A percentile compares a stretch with the other conserved stretches of the same genome.
phyloP scores from a whole-genome alignment of 2,113 vertebrate genomes.

The Oplegnathus fasciatus region DNA sequence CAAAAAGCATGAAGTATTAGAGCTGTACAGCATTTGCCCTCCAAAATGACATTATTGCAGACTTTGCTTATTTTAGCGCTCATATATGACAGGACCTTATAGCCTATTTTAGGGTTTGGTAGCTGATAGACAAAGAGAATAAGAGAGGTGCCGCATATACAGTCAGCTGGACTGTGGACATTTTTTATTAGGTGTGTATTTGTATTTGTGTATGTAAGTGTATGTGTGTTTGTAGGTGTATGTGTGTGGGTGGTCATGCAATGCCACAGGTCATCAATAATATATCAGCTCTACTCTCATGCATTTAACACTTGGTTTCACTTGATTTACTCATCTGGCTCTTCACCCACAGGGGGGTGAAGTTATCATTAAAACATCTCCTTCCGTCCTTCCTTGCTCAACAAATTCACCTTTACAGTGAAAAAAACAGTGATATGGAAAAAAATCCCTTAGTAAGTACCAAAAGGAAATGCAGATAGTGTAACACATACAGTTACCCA shows the following conservation, averaged over 20 bases:
- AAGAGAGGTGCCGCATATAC: background rate
- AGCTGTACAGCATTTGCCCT: background rate
- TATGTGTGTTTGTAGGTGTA: background rate
- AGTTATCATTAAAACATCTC: constrained; percentile 74
- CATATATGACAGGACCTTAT: background rate
- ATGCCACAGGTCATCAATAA: constrained; percentile 73
- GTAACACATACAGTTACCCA: constrained; percentile 10
- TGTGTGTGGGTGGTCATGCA: constrained; percentile 56
- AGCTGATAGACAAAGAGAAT: constrained; percentile 13
- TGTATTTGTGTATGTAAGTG: background rate
- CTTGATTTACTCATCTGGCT: constrained; percentile 74
- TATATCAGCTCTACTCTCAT: constrained; percentile 68
- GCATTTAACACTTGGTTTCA: constrained; percentile 80
- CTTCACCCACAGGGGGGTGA: constrained; percentile 51
- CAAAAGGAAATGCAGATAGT: background rate
- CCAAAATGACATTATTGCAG: background rate
- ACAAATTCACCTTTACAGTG: constrained; percentile 50
- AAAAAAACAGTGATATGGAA: constrained; percentile 23
- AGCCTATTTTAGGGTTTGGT: background rate
- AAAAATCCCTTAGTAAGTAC: background rate
- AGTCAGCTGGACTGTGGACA: background rate
- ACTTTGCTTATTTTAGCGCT: background rate
- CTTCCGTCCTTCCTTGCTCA: constrained; percentile 17
- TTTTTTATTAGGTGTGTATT: constrained; percentile 22
- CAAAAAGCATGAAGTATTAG: background rate